Conservation (phyloP, 2,797 vertebrate genomes). For the Acanthornis magna region DNA sequence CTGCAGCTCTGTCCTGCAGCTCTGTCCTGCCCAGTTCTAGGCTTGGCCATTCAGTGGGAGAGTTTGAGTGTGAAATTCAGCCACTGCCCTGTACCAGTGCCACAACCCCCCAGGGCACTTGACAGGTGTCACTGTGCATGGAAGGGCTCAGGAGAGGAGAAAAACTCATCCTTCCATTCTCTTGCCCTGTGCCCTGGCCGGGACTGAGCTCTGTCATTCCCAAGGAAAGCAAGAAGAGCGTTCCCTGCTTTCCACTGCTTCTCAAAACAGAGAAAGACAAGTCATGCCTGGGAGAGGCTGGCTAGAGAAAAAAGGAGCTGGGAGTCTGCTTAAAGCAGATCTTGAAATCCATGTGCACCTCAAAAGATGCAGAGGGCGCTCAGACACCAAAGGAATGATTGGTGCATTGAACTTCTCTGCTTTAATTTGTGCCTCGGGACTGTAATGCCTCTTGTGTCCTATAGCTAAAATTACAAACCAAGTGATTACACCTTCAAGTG, state of each 20-base stretch:
- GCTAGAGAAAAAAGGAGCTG: background rate
- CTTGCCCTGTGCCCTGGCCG: rapidly evolving
- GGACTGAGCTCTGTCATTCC: background rate
- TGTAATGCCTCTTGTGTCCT: background rate
- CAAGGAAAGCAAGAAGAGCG: background rate
- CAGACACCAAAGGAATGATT: background rate
- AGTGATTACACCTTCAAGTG: too few species aligned
- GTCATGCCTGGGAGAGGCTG: background rate
- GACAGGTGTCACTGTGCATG: background rate
- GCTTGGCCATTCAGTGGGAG: rapidly evolving
- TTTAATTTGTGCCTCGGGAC: background rate
- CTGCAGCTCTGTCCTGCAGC: background rate
- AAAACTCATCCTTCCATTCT: background rate
- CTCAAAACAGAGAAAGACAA: background rate
- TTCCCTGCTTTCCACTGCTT: background rate
- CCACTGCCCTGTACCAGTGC: background rate
- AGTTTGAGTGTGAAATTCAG: background rate
- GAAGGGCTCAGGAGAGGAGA: background rate
- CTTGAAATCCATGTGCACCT: background rate
- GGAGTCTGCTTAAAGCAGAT: background rate
- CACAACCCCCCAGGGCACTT: background rate
- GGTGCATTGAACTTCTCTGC: background rate
- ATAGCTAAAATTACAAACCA: background rate
- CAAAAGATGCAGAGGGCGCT: constrained; percentile 16
- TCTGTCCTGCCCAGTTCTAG: background rate